A percentile compares a stretch with the other conserved stretches of the same genome.
Conservation (phyloP, 1,140 invertebrate genomes). For the Hirudo medicinalis region DNA sequence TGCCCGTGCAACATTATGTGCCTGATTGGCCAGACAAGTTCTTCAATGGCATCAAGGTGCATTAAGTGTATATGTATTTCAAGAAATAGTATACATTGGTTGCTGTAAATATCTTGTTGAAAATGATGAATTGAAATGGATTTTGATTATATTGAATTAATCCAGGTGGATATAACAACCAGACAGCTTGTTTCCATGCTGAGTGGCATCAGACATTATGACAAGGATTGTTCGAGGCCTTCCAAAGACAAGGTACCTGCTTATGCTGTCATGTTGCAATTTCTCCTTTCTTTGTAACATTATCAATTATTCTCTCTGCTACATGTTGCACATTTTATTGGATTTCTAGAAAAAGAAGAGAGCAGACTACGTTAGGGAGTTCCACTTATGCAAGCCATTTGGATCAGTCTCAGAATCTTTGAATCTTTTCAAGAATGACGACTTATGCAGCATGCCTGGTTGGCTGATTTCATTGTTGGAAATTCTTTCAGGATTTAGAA, state of each 20-base stretch:
- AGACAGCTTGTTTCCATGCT: constrained; percentile 46
- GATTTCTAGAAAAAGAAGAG: constrained; percentile 20
- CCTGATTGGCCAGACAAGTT: constrained; percentile 42
- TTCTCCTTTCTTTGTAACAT: no score
- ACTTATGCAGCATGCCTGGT: constrained; percentile 49
- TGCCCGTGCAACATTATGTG: constrained; percentile 44
- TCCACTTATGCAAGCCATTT: constrained; percentile 43
- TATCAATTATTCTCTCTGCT: no score
- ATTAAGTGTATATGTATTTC: background rate
- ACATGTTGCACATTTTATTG: background rate
- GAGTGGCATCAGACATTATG: constrained; percentile 48
- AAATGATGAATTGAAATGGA: no score
- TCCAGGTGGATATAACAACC: constrained; percentile 46
- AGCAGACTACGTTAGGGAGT: constrained; percentile 32
- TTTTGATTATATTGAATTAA: background rate
- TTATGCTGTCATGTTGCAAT: constrained; percentile 10
- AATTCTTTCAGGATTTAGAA: no score
- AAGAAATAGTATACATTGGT: background rate
- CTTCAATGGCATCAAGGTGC: constrained; percentile 41
- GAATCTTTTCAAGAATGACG: constrained; percentile 51
- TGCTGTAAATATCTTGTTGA: no score
- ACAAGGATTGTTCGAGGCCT: constrained; percentile 29
- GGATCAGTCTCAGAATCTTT: constrained; percentile 43
- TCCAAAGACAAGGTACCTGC: constrained; percentile 22
- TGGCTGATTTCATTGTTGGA: no score